Percentiles rank a stretch among this genome's conserved stretches.
phyloP scores from a whole-genome alignment of 1,140 invertebrate genomes.

The Agraylea sexmaculata region DNA sequence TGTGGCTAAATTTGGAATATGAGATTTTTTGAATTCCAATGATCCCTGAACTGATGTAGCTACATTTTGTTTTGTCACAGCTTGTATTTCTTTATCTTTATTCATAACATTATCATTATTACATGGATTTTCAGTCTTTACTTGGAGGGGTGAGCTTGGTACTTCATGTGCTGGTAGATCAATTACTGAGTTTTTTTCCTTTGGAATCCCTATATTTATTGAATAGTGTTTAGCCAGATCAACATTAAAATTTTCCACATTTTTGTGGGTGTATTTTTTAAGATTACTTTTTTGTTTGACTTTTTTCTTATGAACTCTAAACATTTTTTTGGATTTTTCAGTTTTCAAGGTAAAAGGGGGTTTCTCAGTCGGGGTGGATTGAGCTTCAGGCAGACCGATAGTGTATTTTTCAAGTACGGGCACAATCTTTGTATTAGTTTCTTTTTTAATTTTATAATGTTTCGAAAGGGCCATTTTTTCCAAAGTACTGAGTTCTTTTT shows the following conservation, averaged over 20 bases:
- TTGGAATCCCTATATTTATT: conserved; percentile 30
- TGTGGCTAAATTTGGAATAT: no score
- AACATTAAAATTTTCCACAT: conserved; percentile 27
- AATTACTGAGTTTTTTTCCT: no score
- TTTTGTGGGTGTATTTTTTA: background rate
- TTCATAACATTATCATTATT: no score
- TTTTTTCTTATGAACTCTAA: background rate
- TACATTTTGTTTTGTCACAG: conserved; percentile 23
- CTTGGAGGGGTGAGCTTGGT: no score
- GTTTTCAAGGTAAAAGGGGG: background rate
- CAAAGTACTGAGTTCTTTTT: conserved; percentile 42
- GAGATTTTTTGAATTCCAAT: background rate
- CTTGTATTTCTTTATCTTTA: conserved; percentile 36
- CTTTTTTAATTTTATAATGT: conserved; percentile 8
- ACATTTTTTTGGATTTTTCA: background rate
- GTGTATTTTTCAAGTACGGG: no score
- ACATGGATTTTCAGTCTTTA: no score
- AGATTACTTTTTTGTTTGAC: background rate
- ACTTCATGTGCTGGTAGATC: no score
- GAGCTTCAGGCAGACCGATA: no score
- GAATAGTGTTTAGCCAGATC: conserved; percentile 35
- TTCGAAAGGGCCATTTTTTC: conserved; percentile 43
- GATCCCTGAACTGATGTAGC: conserved; percentile 8
- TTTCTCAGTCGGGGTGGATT: conserved; percentile 32
- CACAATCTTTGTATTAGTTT: background rate